phyloP scores from a whole-genome alignment of 2,888 invertebrate genomes.

The Drosophila niveifrons region DNA sequence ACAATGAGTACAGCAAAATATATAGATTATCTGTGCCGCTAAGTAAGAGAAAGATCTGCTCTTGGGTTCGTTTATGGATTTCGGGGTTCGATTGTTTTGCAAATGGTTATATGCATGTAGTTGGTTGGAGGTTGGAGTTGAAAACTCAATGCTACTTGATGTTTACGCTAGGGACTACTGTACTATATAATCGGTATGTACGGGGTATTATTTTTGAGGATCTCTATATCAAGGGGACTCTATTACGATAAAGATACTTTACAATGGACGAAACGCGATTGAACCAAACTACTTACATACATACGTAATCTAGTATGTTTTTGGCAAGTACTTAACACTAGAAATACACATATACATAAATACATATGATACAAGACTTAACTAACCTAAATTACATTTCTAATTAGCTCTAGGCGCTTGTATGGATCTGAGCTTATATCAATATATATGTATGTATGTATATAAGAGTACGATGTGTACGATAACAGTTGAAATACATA shows the following conservation, averaged over 20 bases:
- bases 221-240: constrained; percentile 2
- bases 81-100: constrained; percentile 12
- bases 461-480: neutral
- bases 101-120: constrained; percentile 38
- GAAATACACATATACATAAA: constrained; percentile 25
- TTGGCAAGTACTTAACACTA: constrained; percentile 23
- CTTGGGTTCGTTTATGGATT: constrained; percentile 1
- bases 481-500: constrained; percentile 43
- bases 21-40: constrained; percentile 46
- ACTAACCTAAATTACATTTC: constrained; percentile 44
- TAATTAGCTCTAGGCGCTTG: constrained; percentile 1
- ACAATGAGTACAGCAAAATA: neutral
- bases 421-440: constrained; percentile 20
- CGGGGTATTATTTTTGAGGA: neutral
- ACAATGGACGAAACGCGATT: constrained; percentile 26
- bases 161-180: constrained; percentile 21
- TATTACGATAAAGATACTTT: constrained; percentile 25
- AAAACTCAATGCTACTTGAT: constrained; percentile 19
- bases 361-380: constrained; percentile 46
- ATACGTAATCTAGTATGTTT: constrained; percentile 13
- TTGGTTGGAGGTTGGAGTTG: constrained; percentile 10
- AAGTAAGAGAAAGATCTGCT: constrained; percentile 27
- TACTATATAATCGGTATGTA: constrained; percentile 6
- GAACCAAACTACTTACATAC: constrained; percentile 65
- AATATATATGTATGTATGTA: constrained; percentile 1